phyloP scores from a whole-genome alignment of 2,113 vertebrate species.

The Platanista minor region DNA sequence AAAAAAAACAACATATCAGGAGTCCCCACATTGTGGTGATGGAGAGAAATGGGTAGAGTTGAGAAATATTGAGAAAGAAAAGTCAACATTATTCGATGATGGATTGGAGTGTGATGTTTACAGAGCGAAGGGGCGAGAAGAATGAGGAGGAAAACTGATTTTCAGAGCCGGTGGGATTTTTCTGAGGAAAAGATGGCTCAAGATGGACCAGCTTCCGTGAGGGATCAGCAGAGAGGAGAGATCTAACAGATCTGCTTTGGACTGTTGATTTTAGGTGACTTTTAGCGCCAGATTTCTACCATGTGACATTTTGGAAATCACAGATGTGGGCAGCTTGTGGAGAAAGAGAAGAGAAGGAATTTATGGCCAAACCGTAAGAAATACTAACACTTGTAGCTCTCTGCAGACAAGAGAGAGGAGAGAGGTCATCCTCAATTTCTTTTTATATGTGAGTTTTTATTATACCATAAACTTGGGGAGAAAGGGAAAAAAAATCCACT shows the following conservation, averaged over 20 bases:
- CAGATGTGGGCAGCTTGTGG: too few relatives aligned
- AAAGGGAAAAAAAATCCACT: background rate
- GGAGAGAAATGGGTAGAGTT: too few relatives aligned
- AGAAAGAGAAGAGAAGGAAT: background rate
- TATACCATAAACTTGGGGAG: background rate
- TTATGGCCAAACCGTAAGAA: background rate
- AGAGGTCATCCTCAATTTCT: background rate
- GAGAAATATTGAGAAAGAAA: too few relatives aligned
- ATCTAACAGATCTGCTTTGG: background rate
- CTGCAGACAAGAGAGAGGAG: background rate
- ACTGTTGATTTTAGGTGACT: background rate
- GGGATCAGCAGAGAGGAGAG: background rate
- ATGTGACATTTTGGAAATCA: background rate
- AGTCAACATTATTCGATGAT: background rate
- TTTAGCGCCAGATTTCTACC: background rate
- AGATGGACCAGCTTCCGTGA: background rate
- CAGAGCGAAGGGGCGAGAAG: background rate
- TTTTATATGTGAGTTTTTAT: background rate
- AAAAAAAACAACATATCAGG: too few relatives aligned
- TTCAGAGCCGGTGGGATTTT: background rate
- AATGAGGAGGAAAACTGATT: background rate
- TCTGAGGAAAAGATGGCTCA: background rate
- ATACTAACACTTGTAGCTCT: background rate
- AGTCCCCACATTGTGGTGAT: too few relatives aligned
- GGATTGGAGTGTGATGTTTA: background rate